These are phyloP conservation scores for Pomacea maculata DNA, from an alignment of 1,140 invertebrate genomes.

Conservation along the genomic window DNA sequence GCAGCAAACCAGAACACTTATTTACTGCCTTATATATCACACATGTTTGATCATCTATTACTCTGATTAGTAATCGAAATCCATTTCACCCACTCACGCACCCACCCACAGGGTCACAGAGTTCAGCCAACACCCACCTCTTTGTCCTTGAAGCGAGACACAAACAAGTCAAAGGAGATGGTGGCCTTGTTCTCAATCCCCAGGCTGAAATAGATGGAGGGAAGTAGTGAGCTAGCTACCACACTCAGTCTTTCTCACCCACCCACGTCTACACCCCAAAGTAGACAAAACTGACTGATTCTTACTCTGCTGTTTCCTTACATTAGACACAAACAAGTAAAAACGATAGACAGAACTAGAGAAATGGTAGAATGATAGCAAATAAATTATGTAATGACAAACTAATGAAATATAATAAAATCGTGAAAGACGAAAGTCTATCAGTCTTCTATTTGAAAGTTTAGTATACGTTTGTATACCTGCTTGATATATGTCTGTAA, in stretches of 20 bases:
- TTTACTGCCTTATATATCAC: background rate
- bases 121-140: slow-evolving; percentile 12
- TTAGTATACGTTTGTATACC: background rate
- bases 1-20: background rate
- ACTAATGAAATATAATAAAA: background rate
- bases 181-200: background rate
- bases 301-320: too few species aligned
- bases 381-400: background rate
- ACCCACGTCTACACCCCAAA: too few species aligned
- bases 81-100: background rate
- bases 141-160: slow-evolving; percentile 37
- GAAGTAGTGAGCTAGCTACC: background rate
- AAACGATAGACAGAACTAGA: background rate
- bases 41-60: too few species aligned
- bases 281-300: background rate
- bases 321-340: background rate
- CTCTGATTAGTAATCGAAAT: too few species aligned
- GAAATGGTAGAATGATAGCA: background rate
- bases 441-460: too few species aligned
- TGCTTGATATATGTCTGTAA: background rate
- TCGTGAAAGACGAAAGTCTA: too few species aligned
- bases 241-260: background rate
- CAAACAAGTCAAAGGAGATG: slow-evolving; percentile 37
- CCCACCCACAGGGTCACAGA: too few species aligned
- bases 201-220: slow-evolving; percentile 2